A percentile compares a stretch with the other conserved stretches of the same genome.
These are phyloP conservation scores for Cardiocondyla obscurior DNA, from an alignment of 1,140 invertebrate genomes.

Conservation along the genomic window DNA sequence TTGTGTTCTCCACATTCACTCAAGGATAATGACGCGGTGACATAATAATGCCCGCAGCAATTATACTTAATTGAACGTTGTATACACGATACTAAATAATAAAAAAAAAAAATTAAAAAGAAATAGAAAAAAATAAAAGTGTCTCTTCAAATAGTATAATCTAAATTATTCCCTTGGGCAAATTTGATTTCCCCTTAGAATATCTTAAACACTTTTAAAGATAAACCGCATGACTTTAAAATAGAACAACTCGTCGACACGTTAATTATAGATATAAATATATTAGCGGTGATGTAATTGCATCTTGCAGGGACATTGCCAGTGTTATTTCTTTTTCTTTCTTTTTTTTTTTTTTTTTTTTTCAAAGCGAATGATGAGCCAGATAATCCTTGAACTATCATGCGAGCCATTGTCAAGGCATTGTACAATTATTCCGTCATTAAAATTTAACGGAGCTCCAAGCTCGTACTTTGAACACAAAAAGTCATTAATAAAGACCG, in stretches of 20 bases:
- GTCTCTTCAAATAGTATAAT: no score
- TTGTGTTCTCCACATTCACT: slow-evolving; percentile 10
- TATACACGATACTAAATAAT: neutral
- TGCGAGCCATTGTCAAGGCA: neutral
- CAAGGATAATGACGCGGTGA: slow-evolving; percentile 38
- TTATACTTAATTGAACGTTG: neutral
- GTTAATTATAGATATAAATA: neutral
- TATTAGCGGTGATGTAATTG: neutral
- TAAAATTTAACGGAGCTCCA: slow-evolving; percentile 6
- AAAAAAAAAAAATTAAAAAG: neutral
- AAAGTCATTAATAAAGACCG: neutral
- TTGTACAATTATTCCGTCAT: neutral
- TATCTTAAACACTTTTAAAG: neutral
- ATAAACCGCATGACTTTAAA: neutral
- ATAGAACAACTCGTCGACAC: neutral
- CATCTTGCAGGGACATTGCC: neutral
- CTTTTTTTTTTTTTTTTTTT: no score
- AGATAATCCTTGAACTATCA: neutral
- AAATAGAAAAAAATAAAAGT: no score
- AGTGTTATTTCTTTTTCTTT: no score
- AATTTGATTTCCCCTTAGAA: no score
- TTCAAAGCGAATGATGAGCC: slow-evolving; percentile 11
- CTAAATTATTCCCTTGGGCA: neutral
- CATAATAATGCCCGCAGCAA: neutral
- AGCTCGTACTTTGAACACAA: neutral